Percentiles rank a stretch among this genome's conserved stretches.
phyloP scores from a whole-genome alignment of 2,113 vertebrate species.

The Cephalopterus ornatus region DNA sequence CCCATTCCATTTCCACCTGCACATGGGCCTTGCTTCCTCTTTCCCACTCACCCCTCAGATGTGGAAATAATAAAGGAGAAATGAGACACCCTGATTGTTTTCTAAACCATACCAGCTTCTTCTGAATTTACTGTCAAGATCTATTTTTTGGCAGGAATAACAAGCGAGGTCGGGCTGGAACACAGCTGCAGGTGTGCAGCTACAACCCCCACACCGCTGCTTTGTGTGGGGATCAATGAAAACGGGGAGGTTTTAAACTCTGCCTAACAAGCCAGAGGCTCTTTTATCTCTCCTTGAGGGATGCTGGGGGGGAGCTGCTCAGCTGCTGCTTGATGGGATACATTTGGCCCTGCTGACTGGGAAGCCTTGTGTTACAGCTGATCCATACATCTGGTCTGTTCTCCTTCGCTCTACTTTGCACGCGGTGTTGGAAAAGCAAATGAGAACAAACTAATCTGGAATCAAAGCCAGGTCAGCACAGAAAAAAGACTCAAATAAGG shows the following conservation, averaged over 20 bases:
- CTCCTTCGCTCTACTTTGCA: not conserved
- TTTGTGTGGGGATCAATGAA: slow-evolving; percentile 30
- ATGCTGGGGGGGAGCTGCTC: not conserved
- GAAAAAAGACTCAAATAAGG: not conserved
- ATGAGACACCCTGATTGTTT: slow-evolving; percentile 11
- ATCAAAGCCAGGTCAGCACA: not conserved
- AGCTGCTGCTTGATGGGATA: not conserved
- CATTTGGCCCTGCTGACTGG: not conserved
- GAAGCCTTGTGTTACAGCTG: not conserved
- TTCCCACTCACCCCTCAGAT: not conserved
- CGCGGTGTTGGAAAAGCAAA: slow-evolving; percentile 23
- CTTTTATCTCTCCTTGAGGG: slow-evolving; percentile 37
- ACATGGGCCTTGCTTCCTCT: not conserved
- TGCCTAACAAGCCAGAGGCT: not conserved
- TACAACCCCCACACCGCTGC: not conserved
- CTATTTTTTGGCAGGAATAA: slow-evolving; percentile 45
- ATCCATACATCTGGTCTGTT: slow-evolving; percentile 3
- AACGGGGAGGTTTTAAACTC: not conserved
- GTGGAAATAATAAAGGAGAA: slow-evolving; percentile 29
- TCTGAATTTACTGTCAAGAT: slow-evolving; percentile 33
- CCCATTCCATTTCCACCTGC: not conserved
- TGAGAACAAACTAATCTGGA: not conserved
- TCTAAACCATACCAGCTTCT: not conserved
- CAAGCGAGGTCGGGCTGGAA: slow-evolving; percentile 23
- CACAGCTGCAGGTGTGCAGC: slow-evolving; percentile 43